Evolutionary conservation across 1,140 invertebrate genomes (phyloP), one percentile per base, ranked within the genome.

Genomic region (Brachionus rubens): DNA sequence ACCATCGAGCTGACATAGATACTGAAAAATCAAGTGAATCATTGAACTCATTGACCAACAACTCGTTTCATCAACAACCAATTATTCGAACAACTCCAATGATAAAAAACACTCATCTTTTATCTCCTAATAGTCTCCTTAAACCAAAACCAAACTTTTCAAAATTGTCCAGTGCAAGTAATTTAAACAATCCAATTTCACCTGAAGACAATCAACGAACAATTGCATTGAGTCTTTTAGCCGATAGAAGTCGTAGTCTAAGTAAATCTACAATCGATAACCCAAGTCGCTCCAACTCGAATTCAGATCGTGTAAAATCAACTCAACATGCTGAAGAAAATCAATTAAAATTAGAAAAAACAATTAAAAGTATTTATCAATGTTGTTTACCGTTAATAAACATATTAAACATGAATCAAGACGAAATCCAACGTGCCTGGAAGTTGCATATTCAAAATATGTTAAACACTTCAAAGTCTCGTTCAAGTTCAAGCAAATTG

Each of bases 401-500:
- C 12, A 65, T 65, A 21, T 21, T 65, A 6, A 65, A 65, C 12
- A 4, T 43, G 26, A 65, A 43, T 65, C 59, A 65, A 65, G 59
- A 65, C 19, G 59, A 65, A 24, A 24, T 65, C 10, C 24, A 65
- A 26, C n/a, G 24, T 4, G 40, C 40, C 14, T 65, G 59, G 59
- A 65, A 65, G 19, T 43, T 24, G 4, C 59, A 65, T n/a, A 43
- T 65, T 21, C 36, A 65, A 43, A 65, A 41, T 14, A 65, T 65
- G 59, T 24, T 65, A 43, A 65, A 65, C 21, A 41, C 9, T 24
- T 59, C 54, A 41, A 65, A 43, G 43, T 2, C 19, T 1, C 28
- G 56, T 9, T 2, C 16, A 9, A 43, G 5, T 24, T 43, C 59
- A 10, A 65, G 16, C n/a, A 65, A 41, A 41, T 12, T 65, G 3